Conservation (phyloP, 2,113 vertebrate species). For the Platysternon megacephalum region DNA sequence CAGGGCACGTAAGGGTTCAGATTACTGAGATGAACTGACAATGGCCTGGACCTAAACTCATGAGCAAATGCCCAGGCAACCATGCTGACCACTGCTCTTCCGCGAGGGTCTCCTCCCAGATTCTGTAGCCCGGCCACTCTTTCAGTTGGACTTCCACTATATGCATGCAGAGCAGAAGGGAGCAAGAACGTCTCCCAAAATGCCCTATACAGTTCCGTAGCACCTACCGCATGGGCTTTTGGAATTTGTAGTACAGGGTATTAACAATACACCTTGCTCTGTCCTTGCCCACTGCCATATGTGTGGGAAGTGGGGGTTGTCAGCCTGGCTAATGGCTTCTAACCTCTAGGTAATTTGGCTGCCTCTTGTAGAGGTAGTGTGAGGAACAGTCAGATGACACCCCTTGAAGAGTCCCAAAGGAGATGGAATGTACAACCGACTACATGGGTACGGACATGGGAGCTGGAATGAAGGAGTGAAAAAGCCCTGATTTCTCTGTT, state of each 20-base stretch:
- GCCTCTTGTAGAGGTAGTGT: neutral
- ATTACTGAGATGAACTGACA: slow-evolving; percentile 34
- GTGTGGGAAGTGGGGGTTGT: neutral
- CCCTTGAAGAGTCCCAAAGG: neutral
- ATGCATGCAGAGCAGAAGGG: neutral
- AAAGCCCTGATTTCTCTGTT: neutral
- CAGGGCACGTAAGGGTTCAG: neutral
- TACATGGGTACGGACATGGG: neutral
- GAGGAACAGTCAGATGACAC: neutral
- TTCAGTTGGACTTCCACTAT: neutral
- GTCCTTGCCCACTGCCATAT: neutral
- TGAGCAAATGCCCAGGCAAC: slow-evolving; percentile 40
- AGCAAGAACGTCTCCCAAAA: neutral
- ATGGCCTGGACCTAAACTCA: neutral
- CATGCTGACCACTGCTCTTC: neutral
- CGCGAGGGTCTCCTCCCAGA: neutral
- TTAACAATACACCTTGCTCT: fast-evolving
- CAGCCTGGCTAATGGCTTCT: neutral
- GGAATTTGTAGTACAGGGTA: neutral
- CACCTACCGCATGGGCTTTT: neutral
- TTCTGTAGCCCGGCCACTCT: neutral
- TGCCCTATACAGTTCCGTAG: neutral
- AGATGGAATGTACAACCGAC: neutral
- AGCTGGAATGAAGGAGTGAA: neutral
- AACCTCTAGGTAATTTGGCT: neutral